Conservation (phyloP, 2,888 invertebrate species). For the Halictus ligatus region DNA sequence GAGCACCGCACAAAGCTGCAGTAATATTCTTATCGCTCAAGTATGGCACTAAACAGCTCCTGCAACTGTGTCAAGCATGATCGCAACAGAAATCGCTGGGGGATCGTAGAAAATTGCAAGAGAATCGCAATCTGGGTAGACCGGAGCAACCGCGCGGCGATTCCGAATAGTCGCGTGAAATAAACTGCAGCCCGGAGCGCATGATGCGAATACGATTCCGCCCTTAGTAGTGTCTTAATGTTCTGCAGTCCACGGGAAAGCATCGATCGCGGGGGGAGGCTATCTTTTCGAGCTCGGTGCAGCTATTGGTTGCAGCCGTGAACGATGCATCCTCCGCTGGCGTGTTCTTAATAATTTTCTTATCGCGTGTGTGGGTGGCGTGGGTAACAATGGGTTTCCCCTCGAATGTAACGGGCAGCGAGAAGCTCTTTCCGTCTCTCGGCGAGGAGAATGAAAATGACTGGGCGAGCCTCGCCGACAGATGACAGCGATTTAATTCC, state of each 20-base stretch:
- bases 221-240: not conserved
- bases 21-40: not conserved
- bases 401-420: not conserved
- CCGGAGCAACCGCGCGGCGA: not conserved
- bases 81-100: not conserved
- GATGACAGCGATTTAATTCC: slow-evolving; percentile 7
- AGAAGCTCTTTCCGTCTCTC: not conserved
- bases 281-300: not conserved
- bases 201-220: not conserved
- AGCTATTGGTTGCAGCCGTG: not conserved
- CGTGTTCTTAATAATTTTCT: slow-evolving; percentile 2
- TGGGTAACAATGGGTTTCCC: not conserved
- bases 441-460: not conserved
- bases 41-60: not conserved
- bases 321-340: not conserved
- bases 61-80: not conserved
- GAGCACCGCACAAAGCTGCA: not conserved
- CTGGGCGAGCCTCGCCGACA: not conserved
- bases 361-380: not conserved
- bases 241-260: not conserved
- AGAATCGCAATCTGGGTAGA: not conserved
- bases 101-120: not conserved
- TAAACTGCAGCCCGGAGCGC: not conserved
- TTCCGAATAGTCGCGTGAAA: not conserved
- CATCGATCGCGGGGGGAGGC: not conserved